Conservation (phyloP, 2,113 vertebrate genomes). For the Zapornia atra region DNA sequence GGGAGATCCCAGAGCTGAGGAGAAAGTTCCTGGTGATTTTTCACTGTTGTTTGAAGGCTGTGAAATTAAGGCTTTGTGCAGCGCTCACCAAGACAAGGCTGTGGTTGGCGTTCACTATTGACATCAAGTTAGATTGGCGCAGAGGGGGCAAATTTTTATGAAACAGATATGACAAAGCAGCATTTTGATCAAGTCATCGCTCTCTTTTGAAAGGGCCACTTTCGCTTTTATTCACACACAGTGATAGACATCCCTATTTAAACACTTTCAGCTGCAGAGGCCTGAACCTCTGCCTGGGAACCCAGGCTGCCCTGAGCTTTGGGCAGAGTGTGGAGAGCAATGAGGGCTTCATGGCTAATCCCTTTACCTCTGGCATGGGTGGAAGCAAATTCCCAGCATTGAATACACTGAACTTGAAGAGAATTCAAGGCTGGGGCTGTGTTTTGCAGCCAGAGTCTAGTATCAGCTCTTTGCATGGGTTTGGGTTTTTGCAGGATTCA, state of each 20-base stretch:
- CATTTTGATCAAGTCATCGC: slow-evolving; percentile 66
- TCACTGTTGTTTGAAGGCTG: slow-evolving; percentile 68
- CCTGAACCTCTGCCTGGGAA: slow-evolving; percentile 1
- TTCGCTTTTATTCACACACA: not conserved
- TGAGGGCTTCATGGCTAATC: slow-evolving; percentile 49
- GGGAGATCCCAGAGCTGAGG: slow-evolving; percentile 58
- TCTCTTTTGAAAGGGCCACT: slow-evolving; percentile 2
- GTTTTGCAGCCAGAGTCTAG: not conserved
- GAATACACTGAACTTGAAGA: not conserved
- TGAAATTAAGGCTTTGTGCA: slow-evolving; percentile 67
- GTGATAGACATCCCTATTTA: slow-evolving; percentile 53
- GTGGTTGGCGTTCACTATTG: slow-evolving; percentile 48
- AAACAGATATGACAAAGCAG: slow-evolving; percentile 71
- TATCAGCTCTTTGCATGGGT: not conserved
- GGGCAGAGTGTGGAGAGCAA: not conserved
- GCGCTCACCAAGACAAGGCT: slow-evolving; percentile 45
- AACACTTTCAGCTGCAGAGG: slow-evolving; percentile 41
- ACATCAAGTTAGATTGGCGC: slow-evolving; percentile 47
- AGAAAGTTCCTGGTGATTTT: slow-evolving; percentile 73
- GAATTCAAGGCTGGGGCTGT: not conserved
- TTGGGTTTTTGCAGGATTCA: not conserved
- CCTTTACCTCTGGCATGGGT: slow-evolving; percentile 28
- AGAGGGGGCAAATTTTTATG: slow-evolving; percentile 63
- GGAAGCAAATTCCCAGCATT: slow-evolving; percentile 55
- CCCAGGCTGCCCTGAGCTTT: slow-evolving; percentile 22